Evolutionary conservation across 2,113 vertebrate genomes (phyloP).

Genomic region (Castor canadensis): DNA sequence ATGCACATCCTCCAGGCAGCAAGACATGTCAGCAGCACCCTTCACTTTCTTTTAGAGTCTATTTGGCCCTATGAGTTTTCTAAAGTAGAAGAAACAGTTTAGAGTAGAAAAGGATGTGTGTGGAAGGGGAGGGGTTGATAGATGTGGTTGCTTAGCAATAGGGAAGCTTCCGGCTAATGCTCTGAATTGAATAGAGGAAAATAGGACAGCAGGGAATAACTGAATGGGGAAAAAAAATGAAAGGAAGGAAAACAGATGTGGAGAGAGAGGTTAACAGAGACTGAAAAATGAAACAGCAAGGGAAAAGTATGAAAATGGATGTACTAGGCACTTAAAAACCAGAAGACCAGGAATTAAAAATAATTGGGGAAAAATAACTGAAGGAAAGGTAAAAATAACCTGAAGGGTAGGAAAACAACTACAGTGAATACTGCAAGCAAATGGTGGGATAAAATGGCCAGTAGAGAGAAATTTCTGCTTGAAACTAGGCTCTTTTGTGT

Average conservation of each 20-base stretch:
- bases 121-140: not conserved
- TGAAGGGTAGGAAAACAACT: not conserved
- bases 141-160: constrained; percentile 59
- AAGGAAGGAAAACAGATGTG: not conserved
- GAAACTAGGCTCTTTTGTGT: not conserved
- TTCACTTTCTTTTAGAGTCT: not conserved
- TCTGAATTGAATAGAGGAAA: constrained; percentile 58
- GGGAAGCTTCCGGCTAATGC: constrained; percentile 28
- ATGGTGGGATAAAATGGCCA: not conserved
- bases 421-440: not conserved
- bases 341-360: not conserved
- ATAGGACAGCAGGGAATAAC: constrained; percentile 18
- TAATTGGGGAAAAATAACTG: not conserved
- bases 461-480: not conserved
- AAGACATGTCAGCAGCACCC: not conserved
- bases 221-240: constrained; percentile 18
- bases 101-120: constrained; percentile 31
- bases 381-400: not conserved
- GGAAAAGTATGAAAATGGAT: not conserved
- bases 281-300: not conserved
- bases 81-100: constrained; percentile 29
- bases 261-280: not conserved
- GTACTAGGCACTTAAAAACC: not conserved
- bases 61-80: not conserved
- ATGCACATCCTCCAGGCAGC: not conserved